Base-by-base conservation (phyloP, 1,140 invertebrate genomes). In the Propsilocerus akamusi region DNA sequence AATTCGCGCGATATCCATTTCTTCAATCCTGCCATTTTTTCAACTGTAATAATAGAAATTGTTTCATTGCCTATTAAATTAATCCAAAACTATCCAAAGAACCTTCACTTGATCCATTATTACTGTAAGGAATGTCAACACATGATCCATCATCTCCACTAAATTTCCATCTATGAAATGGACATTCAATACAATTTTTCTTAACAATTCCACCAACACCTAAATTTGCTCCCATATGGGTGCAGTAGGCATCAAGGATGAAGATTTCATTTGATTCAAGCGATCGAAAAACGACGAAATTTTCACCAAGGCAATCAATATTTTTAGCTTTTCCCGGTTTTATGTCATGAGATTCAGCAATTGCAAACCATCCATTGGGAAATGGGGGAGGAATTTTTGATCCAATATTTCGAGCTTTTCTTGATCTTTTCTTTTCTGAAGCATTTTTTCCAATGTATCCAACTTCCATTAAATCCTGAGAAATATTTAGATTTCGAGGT, bases 131-230 rank as follows among this genome's bases (percentile, higher is more conserved):
- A 32, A 91, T 78, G 34, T 71, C 65, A 1, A 72, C 66, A 57
- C 85, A 89, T 34, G 67, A 62, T 5, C 89, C 90, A 58, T 81
- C 77, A 17, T 68, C 63, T 0, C 80, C 83, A 22, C 72, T 65
- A 63, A 93, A 93, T 25, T 67, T 68, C 89, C 89, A 93, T 47
- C 77, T 77, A 55, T 94, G 89, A 68, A 93, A 94, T 0, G 89
- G 89, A 60, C 90, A 93, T 58, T 87, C 77, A 5, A 94, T 71
- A 58, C 83, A 88, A 48, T 86, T 77, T 0, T 77, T 78, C 25
- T 72, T 69, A 1, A 89, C 83, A 0, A 64, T 66, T 0, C 88
- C 87, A 1, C 86, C 86, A 10, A 81, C 69, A 0, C 70, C 85
- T 58, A 93, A 70, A 62, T 92, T 86, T 0, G 88, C 88, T 0